phyloP scores from a whole-genome alignment of 2,113 vertebrate genomes.

The Amia ocellicauda region DNA sequence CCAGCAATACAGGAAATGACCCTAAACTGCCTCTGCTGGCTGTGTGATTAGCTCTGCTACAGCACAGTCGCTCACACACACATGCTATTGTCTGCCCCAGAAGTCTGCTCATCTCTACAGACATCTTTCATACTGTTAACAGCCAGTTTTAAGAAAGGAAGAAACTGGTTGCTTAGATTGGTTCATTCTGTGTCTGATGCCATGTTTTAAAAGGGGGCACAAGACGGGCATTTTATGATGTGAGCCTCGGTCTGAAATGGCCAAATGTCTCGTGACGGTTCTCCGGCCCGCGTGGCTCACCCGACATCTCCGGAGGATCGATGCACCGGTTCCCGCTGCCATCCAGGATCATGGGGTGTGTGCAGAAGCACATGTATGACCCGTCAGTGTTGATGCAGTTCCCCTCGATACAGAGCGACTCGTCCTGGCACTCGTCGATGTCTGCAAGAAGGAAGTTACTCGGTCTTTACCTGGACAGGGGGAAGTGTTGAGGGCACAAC shows the following conservation, averaged over 20 bases:
- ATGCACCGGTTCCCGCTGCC: constrained; percentile 68
- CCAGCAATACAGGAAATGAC: not conserved
- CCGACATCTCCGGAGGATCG: constrained; percentile 62
- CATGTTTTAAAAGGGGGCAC: too few species aligned
- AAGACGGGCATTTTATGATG: too few species aligned
- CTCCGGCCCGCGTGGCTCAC: constrained; percentile 55
- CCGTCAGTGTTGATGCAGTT: constrained; percentile 88
- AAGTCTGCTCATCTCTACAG: too few species aligned
- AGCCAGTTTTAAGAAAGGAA: too few species aligned
- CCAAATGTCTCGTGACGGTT: constrained; percentile 26
- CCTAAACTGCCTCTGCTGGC: not conserved
- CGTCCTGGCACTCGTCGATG: constrained; percentile 88
- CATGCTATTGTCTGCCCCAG: not conserved
- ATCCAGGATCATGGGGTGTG: constrained; percentile 79
- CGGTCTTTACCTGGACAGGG: not conserved
- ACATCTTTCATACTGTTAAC: too few species aligned
- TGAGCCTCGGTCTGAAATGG: too few species aligned
- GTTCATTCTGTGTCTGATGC: too few species aligned
- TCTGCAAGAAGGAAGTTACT: constrained; percentile 60
- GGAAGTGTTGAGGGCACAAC: too few species aligned
- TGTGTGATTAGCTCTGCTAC: not conserved
- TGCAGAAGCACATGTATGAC: constrained; percentile 89
- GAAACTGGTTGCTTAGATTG: too few species aligned
- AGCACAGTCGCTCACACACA: not conserved
- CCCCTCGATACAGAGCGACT: constrained; percentile 77